Evolutionary conservation across 2,113 vertebrate genomes (phyloP).

Genomic region (Taurulus bubalis): DNA sequence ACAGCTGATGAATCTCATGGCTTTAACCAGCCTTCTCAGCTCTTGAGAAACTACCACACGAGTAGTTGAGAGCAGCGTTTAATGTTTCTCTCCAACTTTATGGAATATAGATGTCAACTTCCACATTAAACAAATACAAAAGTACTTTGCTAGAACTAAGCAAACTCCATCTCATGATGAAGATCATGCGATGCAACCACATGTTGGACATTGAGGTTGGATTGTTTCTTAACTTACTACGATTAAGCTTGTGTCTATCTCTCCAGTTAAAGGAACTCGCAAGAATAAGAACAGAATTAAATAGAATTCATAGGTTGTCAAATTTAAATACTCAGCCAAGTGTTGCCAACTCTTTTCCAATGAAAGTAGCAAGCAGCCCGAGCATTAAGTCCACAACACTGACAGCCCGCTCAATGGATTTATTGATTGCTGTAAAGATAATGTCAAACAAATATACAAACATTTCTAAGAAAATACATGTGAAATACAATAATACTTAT

Average conservation of each 20-base stretch:
- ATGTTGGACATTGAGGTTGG: background rate
- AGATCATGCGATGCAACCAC: background rate
- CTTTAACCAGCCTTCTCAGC: background rate
- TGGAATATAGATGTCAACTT: background rate
- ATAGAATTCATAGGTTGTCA: no score
- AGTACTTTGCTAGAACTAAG: background rate
- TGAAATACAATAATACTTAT: slow-evolving; percentile 1
- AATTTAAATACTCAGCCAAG: no score
- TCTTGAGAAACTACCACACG: slow-evolving; percentile 2
- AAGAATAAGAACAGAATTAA: no score
- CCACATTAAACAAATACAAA: slow-evolving; percentile 8
- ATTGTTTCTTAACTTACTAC: background rate
- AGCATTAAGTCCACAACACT: no score
- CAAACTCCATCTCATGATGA: background rate
- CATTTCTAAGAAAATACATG: background rate
- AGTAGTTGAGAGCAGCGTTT: background rate
- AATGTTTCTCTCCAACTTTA: background rate
- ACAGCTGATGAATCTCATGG: background rate
- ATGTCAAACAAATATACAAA: no score
- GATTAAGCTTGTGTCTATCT: background rate
- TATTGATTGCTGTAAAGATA: no score
- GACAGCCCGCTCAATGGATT: no score
- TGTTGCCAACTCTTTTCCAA: no score
- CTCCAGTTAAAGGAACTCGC: no score
- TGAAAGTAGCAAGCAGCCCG: no score